A percentile compares a stretch with the other conserved stretches of the same genome.
phyloP scores from a whole-genome alignment of 2,797 vertebrate species.

The Pteronotus mesoamericanus region DNA sequence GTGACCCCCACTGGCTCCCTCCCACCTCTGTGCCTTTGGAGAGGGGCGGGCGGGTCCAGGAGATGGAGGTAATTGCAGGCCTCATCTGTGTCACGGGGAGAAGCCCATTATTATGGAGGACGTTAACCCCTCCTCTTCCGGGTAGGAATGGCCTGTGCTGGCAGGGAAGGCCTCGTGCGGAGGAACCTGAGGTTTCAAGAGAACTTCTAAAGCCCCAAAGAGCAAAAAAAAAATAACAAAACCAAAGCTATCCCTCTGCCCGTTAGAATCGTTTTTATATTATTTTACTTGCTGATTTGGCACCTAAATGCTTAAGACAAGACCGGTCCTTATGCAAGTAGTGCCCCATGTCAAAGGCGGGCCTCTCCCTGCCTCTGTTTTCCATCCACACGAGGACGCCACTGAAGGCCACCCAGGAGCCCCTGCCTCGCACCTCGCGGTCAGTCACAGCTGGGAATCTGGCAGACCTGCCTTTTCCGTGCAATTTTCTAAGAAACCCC shows the following conservation, averaged over 20 bases:
- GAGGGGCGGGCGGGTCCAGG: neutral
- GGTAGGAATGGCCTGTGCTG: conserved; percentile 64
- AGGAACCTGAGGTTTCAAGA: conserved; percentile 43
- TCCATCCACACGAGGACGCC: neutral
- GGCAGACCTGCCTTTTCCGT: neutral
- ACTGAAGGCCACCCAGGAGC: fast-evolving
- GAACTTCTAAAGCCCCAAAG: neutral
- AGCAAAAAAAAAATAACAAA: neutral
- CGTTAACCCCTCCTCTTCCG: conserved; percentile 50
- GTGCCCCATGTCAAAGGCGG: fast-evolving
- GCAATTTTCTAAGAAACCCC: neutral
- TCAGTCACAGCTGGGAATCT: neutral
- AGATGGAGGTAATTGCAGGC: conserved; percentile 19
- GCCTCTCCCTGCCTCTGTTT: neutral
- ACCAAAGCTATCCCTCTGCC: neutral
- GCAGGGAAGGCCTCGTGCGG: conserved; percentile 31
- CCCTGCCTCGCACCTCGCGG: fast-evolving
- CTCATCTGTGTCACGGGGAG: neutral
- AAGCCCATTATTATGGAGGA: conserved; percentile 63
- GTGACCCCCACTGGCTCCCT: neutral
- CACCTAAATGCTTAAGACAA: neutral
- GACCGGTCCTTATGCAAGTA: neutral
- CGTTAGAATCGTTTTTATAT: neutral
- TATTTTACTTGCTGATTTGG: neutral
- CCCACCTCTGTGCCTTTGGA: neutral